Conservation (phyloP, 2,113 vertebrate genomes). For the Typhlomys cinereus region DNA sequence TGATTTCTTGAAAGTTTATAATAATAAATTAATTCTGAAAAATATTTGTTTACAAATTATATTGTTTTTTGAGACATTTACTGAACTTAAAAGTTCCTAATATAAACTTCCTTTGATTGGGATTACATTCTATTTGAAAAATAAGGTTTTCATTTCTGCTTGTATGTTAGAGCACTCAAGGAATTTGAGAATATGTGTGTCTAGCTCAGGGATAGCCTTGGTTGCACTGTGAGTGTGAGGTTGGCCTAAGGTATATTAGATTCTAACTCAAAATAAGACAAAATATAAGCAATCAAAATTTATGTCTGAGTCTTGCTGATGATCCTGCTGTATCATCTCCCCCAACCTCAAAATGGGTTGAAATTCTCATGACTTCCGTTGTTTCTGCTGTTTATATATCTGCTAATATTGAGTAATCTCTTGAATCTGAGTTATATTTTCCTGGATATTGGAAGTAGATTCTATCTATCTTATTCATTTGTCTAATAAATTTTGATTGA, state of each 20-base stretch:
- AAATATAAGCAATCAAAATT: background rate
- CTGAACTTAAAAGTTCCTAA: background rate
- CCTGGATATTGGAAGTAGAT: no score
- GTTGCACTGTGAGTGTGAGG: background rate
- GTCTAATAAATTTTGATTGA: conserved; percentile 8
- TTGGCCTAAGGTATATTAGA: background rate
- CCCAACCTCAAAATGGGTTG: background rate
- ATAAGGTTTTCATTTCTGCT: background rate
- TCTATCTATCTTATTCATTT: background rate
- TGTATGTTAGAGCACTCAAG: background rate
- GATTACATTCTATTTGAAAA: background rate
- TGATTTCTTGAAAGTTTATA: conserved; percentile 34
- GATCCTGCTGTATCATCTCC: background rate
- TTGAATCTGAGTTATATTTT: background rate
- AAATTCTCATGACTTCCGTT: background rate
- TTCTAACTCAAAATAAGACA: background rate
- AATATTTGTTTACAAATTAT: conserved; percentile 9
- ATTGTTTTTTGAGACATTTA: background rate
- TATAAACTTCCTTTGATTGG: background rate
- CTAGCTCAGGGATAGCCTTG: background rate
- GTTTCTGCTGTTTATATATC: background rate
- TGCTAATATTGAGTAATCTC: background rate
- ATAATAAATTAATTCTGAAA: conserved; percentile 23
- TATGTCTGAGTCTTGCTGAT: background rate
- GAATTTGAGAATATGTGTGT: background rate